Evolutionary conservation across 30 jellyfish, hydroid and myxozoan genomes (phyloP), one percentile per base, ranked within the genome.

Genomic region (Aurelia aurita complex sp. Pacific): DNA sequence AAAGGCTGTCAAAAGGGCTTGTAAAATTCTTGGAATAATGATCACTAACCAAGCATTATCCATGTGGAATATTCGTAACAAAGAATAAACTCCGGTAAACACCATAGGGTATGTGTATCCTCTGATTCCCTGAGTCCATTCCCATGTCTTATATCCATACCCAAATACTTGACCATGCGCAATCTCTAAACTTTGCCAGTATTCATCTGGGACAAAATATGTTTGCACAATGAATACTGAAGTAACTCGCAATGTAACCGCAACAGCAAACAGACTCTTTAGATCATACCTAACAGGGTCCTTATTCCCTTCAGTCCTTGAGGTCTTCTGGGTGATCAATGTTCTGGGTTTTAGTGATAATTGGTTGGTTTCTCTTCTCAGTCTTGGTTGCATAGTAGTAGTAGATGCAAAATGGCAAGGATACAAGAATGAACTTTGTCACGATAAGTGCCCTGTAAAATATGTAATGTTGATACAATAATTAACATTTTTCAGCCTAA

Each of bases 81-180:
- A 32, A 61, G 66, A 23, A 57, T 76, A 91, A 54, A 64, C 35
- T 0, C 79, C 38, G n/a, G 76, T 88, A 71, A 91, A 69, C 10
- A 91, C 35, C 50, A 64, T 16, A 13, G 98, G 98, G 76, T 85
- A 86, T 19, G 69, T 46, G 73, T 78, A 91, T 34, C 82, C 81
- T 52, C 98, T 83, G 12, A 91, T 81, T 33, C 84, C 81, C 11
- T 85, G 74, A 38, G 62, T 72, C 98, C 98, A 91, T 34, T 91
- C 98, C 98, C 98, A 91, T 2, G 98, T 91, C 34, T 77, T 34
- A 57, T 85, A 85, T 33, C 98, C 98, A 81, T 91, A 91, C 13
- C 98, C 98, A 86, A 91, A 91, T 9, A 75, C 93, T 29, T 61
- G 50, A 7, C 64, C 53, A 86, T 91, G 98, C 7, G 98, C 98